Evolutionary conservation across 92 coral and sea anemone genomes (phyloP).

Genomic region (Meandrina meandrites): DNA sequence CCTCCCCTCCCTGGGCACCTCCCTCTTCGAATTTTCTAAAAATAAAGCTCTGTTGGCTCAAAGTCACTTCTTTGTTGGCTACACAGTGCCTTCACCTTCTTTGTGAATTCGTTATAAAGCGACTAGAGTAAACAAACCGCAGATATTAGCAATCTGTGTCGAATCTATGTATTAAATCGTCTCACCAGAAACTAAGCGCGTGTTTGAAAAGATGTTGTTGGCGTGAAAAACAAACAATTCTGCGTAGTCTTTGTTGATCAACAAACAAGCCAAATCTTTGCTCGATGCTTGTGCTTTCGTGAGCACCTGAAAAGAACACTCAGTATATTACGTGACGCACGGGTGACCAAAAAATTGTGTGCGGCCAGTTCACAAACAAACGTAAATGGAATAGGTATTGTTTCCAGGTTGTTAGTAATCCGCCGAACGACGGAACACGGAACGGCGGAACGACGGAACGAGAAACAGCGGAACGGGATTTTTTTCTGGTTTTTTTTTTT

Average conservation of each 20-base stretch:
- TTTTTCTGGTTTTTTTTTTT: too few relatives aligned
- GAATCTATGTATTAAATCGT: not conserved
- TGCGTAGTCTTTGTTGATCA: not conserved
- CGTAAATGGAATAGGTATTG: not conserved
- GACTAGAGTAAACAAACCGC: not conserved
- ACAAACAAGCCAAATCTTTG: not conserved
- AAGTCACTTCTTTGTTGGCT: too few relatives aligned
- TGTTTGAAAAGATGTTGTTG: not conserved
- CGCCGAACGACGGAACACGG: too few relatives aligned
- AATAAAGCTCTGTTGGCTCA: not conserved
- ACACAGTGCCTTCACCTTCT: not conserved
- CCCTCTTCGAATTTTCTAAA: not conserved
- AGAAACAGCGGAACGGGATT: too few relatives aligned
- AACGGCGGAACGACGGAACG: too few relatives aligned
- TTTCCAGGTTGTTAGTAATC: not conserved
- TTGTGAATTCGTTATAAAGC: not conserved
- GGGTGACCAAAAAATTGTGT: not conserved
- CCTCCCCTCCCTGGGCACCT: not conserved
- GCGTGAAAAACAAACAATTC: not conserved
- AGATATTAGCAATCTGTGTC: too few relatives aligned
- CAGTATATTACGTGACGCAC: not conserved
- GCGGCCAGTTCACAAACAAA: not conserved
- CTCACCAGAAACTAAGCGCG: not conserved
- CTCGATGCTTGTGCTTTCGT: not conserved
- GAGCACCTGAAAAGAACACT: not conserved